Evolutionary conservation across 1,140 invertebrate genomes (phyloP), one percentile per base, ranked within the genome.

Genomic region (Drosophila kikkawai): DNA sequence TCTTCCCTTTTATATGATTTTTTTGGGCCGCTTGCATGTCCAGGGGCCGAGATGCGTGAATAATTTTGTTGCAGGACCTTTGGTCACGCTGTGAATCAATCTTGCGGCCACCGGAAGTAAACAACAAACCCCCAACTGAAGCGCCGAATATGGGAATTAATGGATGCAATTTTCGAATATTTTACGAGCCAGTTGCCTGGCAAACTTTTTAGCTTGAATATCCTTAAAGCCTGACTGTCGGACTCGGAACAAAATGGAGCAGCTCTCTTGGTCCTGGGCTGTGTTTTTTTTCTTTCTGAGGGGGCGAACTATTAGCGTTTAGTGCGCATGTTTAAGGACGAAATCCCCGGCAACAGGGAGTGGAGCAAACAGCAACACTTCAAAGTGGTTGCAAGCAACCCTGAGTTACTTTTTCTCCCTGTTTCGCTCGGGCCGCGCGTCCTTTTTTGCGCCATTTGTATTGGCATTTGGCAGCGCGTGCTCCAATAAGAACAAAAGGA

Each of bases 31-130:
- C 64, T 83, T 69, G 80, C 84, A 87, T 88, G 84, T 88, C 63
- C 84, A 55, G 65, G 57, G 26, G 19, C 11, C 45, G 68, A 79
- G 85, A 88, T 64, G 85, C 84, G 85, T 88, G 84, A 90, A 88
- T 88, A 88, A 84, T 88, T 79, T 79, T 81, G 55, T 61, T 81
- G 80, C 84, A 80, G 78, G 84, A 88, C 84, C 84, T 88, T 88
- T 88, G 87, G 88, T 88, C 87, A 91, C 71, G 87, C 87, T 91
- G 88, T 91, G 87, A 91, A 91, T 91, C 87, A 91, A 91, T 91
- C 87, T 91, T 91, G 83, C 75, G 79, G 83, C 61, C 61, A 80
- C 71, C 80, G 83, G 76, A 88, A 73, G 80, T 80, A 74, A 80
- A 88, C 76, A 83, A 63, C 57, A 26, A 50, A 48, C 66, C 57